Evolutionary conservation across 2,888 invertebrate genomes (phyloP).

Genomic region (Aspidapion aeneum): DNA sequence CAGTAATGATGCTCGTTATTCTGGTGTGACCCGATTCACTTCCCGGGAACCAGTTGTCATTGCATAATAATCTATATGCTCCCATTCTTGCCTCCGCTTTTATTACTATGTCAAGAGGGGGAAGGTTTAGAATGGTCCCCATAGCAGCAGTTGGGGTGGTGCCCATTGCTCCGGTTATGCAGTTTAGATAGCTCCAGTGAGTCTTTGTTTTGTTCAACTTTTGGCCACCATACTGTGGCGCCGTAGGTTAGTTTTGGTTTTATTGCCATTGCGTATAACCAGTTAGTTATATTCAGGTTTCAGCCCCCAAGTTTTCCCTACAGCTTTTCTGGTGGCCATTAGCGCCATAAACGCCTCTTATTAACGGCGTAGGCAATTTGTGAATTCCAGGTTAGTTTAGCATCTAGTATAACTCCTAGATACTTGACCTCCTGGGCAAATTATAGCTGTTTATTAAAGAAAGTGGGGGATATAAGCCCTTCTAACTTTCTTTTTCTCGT

Average conservation of each 20-base stretch:
- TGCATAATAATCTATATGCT: neutral
- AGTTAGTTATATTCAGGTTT: neutral
- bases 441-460: neutral
- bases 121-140: constrained; percentile 8
- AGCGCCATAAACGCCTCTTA: neutral
- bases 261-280: neutral
- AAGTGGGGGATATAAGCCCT: neutral
- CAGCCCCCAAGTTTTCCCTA: neutral
- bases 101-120: neutral
- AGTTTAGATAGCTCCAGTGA: neutral
- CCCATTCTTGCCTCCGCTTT: neutral
- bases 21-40: neutral
- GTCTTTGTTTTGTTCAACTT: neutral
- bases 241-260: neutral
- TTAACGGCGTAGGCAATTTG: neutral
- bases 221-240: neutral
- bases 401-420: neutral
- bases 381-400: neutral
- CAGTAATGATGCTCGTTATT: neutral
- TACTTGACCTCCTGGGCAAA: neutral
- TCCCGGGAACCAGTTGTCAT: neutral
- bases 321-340: neutral
- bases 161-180: constrained; percentile 11
- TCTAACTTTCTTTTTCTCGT: neutral
- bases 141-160: constrained; percentile 16